Evolutionary conservation across 2,113 vertebrate species (phyloP), one percentile per base, ranked within the genome.

Genomic region (Trematomus loennbergii): DNA sequence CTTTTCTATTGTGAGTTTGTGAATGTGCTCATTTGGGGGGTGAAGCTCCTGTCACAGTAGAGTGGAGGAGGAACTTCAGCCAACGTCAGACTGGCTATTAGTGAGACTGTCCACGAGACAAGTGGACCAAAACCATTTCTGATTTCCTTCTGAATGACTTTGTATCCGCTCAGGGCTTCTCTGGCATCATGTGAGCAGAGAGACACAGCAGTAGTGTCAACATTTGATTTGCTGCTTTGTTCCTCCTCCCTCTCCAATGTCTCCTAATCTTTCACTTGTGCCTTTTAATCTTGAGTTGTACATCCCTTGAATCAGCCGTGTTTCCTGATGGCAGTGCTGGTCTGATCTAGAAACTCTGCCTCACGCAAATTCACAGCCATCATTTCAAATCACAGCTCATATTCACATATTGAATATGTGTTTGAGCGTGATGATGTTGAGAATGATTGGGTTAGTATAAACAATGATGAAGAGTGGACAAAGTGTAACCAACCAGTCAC

Each of bases 241-340:
- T 83, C 59, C 55, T 45, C 69, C 13, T 61, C 81, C 53, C 48
- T n/a, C 36, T 0, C 11, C 69, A 80, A 59, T 36, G 66, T 87
- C 78, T 67, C 59, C 22, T 86, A 79, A 92, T 93, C 63, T 74
- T 50, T 82, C 69, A 74, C 88, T 86, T 88, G 79, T 9, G 40
- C 64, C 71, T 78, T 50, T 53, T 89, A 85, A 87, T 84, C 78
- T 87, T 40, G 15, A 0, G 9, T 45, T 12, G 68, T 45, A 29
- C 63, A 22, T 25, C 62, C 17, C n/a, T 78, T 46, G 50, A 78
- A 89, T 90, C 88, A 87, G 66, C 25, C 2, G 0, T 9, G 43
- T 54, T 53, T 81, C 65, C 50, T 61, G 64, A 53, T 29, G 58
- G 79, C 70, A 68, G 63, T 36, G 5, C 11, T 17, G 25, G 61